Evolutionary conservation across 2,113 vertebrate species (phyloP).

Genomic region (Cyprichromis sp.): DNA sequence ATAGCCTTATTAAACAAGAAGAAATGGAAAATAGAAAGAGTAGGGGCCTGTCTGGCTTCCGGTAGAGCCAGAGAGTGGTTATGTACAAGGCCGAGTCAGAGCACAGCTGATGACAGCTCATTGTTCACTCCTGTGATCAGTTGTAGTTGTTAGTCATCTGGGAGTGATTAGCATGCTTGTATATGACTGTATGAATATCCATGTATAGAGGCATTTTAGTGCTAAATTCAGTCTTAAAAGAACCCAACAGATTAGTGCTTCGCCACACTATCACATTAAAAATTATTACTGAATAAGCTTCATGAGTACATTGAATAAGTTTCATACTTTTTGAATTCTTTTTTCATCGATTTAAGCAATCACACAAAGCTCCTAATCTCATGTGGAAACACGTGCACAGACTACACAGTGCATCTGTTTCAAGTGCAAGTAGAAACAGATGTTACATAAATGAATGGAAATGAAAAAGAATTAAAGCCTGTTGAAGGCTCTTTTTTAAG

Average conservation of each 20-base stretch:
- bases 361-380: background rate
- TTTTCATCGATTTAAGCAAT: background rate
- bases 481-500: background rate
- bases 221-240: background rate
- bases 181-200: conserved; percentile 9
- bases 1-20: background rate
- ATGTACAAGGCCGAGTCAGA: background rate
- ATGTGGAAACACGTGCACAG: background rate
- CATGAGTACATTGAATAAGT: background rate
- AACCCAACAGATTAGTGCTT: background rate
- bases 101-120: background rate
- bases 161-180: background rate
- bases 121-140: background rate
- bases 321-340: background rate
- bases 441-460: background rate
- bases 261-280: background rate
- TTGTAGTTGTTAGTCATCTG: background rate
- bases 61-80: background rate
- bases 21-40: background rate
- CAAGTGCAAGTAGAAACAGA: background rate
- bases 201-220: background rate
- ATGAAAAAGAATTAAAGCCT: background rate
- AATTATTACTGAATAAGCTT: background rate
- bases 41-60: background rate
- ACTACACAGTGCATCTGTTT: background rate